phyloP scores from a whole-genome alignment of 1,140 invertebrate genomes.

The Lepidurus packardi region DNA sequence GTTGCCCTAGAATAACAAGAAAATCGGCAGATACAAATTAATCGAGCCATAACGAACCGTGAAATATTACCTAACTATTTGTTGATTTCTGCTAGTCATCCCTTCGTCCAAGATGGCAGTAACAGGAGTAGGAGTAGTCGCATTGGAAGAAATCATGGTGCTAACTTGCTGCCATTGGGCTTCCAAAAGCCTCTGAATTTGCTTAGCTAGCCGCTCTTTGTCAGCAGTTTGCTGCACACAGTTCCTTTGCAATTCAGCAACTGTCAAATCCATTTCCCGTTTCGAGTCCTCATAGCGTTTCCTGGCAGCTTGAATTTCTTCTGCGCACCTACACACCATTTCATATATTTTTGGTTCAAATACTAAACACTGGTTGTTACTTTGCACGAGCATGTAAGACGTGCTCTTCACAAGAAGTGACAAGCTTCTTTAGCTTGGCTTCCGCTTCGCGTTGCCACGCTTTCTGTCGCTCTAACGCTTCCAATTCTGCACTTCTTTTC shows the following conservation, averaged over 20 bases:
- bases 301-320: background rate
- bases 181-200: background rate
- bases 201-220: background rate
- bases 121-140: background rate
- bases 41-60: background rate
- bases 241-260: background rate
- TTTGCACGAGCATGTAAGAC: background rate
- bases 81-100: background rate
- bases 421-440: background rate
- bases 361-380: background rate
- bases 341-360: background rate
- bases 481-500: background rate
- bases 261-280: background rate
- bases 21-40: background rate
- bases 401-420: background rate
- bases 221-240: background rate
- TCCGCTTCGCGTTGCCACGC: background rate
- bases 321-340: background rate
- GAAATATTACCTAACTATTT: background rate
- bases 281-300: background rate
- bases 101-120: background rate
- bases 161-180: background rate
- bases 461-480: background rate
- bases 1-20: background rate
- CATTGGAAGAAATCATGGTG: conserved; percentile 1